Conservation (phyloP, 2,888 invertebrate species). For the Cloeon dipterum region DNA sequence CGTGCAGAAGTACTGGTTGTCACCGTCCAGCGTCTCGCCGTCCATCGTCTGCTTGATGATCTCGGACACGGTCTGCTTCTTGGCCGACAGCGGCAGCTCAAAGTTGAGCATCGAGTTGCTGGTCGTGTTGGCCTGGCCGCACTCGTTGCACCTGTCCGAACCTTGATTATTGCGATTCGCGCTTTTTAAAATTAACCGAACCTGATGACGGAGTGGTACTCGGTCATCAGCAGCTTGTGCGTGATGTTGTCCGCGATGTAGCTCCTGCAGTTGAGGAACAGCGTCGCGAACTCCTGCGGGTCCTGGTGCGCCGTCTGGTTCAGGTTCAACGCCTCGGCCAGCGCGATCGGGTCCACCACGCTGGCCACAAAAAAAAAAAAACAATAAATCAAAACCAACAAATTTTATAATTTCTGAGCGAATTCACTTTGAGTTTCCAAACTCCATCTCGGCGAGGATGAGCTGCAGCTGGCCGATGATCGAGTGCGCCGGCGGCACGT, state of each 20-base stretch:
- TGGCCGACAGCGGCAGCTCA: constrained; percentile 29
- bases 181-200: too few relatives aligned
- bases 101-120: constrained; percentile 32
- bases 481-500: not conserved
- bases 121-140: constrained; percentile 24
- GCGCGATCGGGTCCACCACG: not conserved
- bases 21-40: constrained; percentile 30
- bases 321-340: not conserved
- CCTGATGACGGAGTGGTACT: too few relatives aligned
- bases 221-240: too few relatives aligned
- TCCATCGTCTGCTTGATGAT: constrained; percentile 29
- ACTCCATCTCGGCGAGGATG: not conserved
- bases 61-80: constrained; percentile 19
- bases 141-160: constrained; percentile 22
- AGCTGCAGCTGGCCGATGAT: not conserved
- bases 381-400: not conserved
- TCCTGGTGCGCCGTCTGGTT: not conserved
- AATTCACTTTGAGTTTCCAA: not conserved
- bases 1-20: constrained; percentile 31
- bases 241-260: too few relatives aligned
- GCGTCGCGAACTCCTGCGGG: not conserved
- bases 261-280: too few relatives aligned
- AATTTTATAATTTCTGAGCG: not conserved
- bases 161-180: too few relatives aligned
- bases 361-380: too few relatives aligned